Evolutionary conservation across 2,797 vertebrate species (phyloP).

Genomic region (Hippocampus kuda): DNA sequence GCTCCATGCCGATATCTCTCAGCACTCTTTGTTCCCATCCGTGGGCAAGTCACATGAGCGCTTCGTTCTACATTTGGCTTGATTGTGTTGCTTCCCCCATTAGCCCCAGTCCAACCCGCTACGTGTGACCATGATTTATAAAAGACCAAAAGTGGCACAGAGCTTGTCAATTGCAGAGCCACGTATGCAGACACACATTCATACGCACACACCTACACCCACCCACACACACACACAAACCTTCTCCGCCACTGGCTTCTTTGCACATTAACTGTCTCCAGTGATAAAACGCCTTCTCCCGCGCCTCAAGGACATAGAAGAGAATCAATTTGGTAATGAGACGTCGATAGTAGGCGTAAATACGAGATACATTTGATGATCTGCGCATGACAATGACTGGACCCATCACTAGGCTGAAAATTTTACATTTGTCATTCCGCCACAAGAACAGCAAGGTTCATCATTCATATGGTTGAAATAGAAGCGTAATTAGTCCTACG

Average conservation of each 20-base stretch:
- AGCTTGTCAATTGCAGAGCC: slow-evolving; percentile 22
- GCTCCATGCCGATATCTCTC: not conserved
- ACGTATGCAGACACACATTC: not conserved
- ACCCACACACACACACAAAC: not conserved
- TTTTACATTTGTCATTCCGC: not conserved
- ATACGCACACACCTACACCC: not conserved
- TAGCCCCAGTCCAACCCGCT: slow-evolving; percentile 1
- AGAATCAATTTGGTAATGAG: slow-evolving; percentile 47
- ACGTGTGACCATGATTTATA: slow-evolving; percentile 21
- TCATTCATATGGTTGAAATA: slow-evolving; percentile 1
- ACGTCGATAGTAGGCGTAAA: slow-evolving; percentile 28
- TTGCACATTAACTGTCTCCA: slow-evolving; percentile 29
- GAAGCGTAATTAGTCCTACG: slow-evolving; percentile 6
- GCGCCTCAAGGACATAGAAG: slow-evolving; percentile 32
- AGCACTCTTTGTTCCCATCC: slow-evolving; percentile 16
- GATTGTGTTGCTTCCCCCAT: slow-evolving; percentile 8
- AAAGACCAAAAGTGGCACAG: slow-evolving; percentile 6
- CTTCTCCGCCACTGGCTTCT: slow-evolving; percentile 7
- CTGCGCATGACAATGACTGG: slow-evolving; percentile 16
- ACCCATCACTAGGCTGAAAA: slow-evolving; percentile 6
- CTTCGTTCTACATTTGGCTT: slow-evolving; percentile 14
- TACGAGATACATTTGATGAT: slow-evolving; percentile 24
- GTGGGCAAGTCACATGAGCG: slow-evolving; percentile 16
- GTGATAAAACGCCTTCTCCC: slow-evolving; percentile 29
- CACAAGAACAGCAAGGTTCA: slow-evolving; percentile 2